These are phyloP conservation scores for Cephus pulcher DNA, from an alignment of 2,888 invertebrate species.

Conservation along the genomic window DNA sequence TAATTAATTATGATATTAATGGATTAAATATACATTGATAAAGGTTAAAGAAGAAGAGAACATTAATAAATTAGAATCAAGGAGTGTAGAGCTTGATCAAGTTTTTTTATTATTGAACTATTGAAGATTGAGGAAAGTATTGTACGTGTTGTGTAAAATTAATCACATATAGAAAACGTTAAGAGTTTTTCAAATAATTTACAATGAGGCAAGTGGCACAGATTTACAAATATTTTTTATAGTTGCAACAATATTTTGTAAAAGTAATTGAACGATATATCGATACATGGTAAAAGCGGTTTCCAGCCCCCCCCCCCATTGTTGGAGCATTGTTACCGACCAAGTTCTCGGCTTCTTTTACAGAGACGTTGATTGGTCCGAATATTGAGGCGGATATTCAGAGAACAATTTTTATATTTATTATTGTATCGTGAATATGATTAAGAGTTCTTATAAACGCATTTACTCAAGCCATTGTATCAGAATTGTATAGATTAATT, in stretches of 20 bases:
- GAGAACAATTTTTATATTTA: not conserved
- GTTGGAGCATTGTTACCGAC: not conserved
- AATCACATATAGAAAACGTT: not conserved
- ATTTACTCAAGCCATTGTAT: not conserved
- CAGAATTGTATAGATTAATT: not conserved
- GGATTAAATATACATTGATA: not conserved
- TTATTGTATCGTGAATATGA: not conserved
- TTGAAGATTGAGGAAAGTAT: not conserved
- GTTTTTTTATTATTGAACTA: not conserved
- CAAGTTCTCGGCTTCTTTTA: not conserved
- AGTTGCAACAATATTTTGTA: not conserved
- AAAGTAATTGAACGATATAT: not conserved
- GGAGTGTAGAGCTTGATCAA: not conserved
- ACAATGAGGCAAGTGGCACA: not conserved
- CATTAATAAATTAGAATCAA: not conserved
- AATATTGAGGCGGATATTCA: not conserved
- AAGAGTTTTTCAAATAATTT: not conserved
- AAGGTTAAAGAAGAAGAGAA: not conserved
- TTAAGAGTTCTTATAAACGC: not conserved
- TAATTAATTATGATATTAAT: not conserved
- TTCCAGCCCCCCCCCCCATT: not conserved
- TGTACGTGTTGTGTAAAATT: not conserved
- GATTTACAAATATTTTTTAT: not conserved
- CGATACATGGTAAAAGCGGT: not conserved
- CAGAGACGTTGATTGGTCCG: not conserved